phyloP scores from a whole-genome alignment of 2,888 invertebrate species.

The Plusia festucae region DNA sequence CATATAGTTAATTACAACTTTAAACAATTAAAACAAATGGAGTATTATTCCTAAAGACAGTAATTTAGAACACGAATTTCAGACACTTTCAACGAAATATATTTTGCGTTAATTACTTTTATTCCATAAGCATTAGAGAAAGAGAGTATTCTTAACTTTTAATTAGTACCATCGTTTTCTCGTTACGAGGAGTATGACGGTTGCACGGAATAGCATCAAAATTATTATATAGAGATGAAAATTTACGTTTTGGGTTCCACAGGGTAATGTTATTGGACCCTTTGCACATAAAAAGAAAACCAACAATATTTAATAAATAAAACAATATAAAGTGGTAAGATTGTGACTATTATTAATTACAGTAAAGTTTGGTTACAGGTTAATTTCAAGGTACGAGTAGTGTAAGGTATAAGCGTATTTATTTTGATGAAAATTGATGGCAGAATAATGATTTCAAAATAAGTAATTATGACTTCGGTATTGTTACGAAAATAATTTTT shows the following conservation, averaged over 20 bases:
- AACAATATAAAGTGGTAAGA: background rate
- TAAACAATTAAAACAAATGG: background rate
- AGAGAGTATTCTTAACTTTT: constrained; percentile 4
- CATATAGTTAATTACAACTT: background rate
- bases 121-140: constrained; percentile 1
- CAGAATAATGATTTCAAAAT: too few relatives aligned
- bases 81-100: constrained; percentile 1
- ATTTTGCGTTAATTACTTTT: background rate
- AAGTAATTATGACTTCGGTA: background rate
- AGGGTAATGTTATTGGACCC: background rate
- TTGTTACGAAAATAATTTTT: too few relatives aligned
- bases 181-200: background rate
- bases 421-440: too few relatives aligned
- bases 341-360: background rate
- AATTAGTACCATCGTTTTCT: background rate
- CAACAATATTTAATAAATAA: too few relatives aligned
- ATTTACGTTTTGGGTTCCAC: background rate
- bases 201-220: background rate
- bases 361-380: background rate
- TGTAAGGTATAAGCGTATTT: too few relatives aligned
- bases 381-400: background rate
- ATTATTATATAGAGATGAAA: background rate
- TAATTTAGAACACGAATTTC: constrained; percentile 4
- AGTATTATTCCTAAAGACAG: constrained; percentile 1
- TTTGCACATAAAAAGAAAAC: too few relatives aligned